A percentile compares a stretch with the other conserved stretches of the same genome.
These are phyloP conservation scores for Drosophila pseudoobscura DNA, from an alignment of 1,140 invertebrate genomes.

Conservation along the genomic window DNA sequence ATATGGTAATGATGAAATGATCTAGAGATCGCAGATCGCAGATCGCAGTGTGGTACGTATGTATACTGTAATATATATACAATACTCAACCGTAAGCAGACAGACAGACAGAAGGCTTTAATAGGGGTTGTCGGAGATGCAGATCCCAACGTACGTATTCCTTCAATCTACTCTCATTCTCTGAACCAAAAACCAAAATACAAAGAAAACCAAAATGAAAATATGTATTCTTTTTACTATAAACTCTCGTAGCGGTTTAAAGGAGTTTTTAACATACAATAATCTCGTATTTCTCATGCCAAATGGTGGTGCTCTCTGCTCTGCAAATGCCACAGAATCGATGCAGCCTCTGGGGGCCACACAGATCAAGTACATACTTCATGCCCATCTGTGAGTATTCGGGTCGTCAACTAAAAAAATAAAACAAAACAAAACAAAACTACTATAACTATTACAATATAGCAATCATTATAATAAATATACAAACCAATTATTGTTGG, in stretches of 20 bases:
- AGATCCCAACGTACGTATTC: conserved; percentile 66
- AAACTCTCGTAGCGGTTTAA: conserved; percentile 50
- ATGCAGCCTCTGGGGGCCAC: conserved; percentile 26
- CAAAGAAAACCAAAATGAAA: conserved; percentile 36
- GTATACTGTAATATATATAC: conserved; percentile 28
- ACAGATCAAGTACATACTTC: conserved; percentile 36
- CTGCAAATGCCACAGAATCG: conserved; percentile 14
- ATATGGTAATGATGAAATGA: background rate
- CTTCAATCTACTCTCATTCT: conserved; percentile 32
- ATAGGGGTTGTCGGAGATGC: conserved; percentile 48
- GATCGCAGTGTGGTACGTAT: conserved; percentile 59
- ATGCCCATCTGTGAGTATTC: conserved; percentile 65
- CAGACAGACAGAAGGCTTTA: conserved; percentile 21
- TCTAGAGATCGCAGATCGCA: conserved; percentile 36
- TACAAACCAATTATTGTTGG: conserved; percentile 17
- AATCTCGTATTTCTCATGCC: conserved; percentile 31
- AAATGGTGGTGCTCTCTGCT: conserved; percentile 10
- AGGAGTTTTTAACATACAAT: conserved; percentile 8
- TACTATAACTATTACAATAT: conserved; percentile 1
- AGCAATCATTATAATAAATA: conserved; percentile 22
- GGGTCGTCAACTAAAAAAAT: conserved; percentile 40
- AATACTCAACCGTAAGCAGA: conserved; percentile 10
- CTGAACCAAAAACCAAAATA: conserved; percentile 17
- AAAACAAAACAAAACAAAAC: conserved; percentile 6
- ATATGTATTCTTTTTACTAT: conserved; percentile 10